Percentiles rank a stretch among this genome's conserved stretches.
Evolutionary conservation across 2,113 vertebrate genomes (phyloP).

Genomic region (Symphodus melops): DNA sequence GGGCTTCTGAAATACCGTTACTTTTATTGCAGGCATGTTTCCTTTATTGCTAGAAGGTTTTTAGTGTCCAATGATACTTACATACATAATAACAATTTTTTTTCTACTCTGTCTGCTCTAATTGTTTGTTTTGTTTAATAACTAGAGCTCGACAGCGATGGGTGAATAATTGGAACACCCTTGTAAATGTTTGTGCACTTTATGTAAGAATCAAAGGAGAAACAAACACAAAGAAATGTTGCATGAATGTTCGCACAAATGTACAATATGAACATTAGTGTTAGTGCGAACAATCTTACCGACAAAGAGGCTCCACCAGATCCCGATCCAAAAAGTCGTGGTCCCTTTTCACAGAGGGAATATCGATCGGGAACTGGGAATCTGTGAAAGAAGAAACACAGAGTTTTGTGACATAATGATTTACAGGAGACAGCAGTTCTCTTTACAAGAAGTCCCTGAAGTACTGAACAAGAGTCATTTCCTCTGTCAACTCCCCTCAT

Average conservation of each 20-base stretch:
- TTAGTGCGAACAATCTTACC: constrained; percentile 80
- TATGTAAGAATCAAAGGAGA: too few relatives aligned
- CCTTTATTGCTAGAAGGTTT: too few relatives aligned
- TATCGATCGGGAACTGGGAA: constrained; percentile 94
- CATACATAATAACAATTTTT: too few relatives aligned
- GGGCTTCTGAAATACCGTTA: too few relatives aligned
- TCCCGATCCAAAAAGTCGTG: constrained; percentile 98
- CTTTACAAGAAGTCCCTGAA: constrained; percentile 20
- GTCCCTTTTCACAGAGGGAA: constrained; percentile 94
- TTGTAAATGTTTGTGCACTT: too few relatives aligned
- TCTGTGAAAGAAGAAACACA: constrained; percentile 76
- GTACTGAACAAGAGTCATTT: constrained; percentile 11
- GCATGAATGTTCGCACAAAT: neutral
- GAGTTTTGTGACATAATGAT: constrained; percentile 15
- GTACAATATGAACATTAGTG: too few relatives aligned
- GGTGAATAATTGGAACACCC: too few relatives aligned
- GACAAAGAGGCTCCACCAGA: constrained; percentile 96
- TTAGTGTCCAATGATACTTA: too few relatives aligned
- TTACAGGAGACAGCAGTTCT: constrained; percentile 39
- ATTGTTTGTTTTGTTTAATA: too few relatives aligned
- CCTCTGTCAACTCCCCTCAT: constrained; percentile 16
- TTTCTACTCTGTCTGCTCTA: too few relatives aligned
- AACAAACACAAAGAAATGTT: neutral
- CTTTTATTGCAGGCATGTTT: too few relatives aligned
- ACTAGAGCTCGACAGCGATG: too few relatives aligned